These are phyloP conservation scores for Butastur rufipennis DNA, from an alignment of 2,113 vertebrate species.

Conservation along the genomic window DNA sequence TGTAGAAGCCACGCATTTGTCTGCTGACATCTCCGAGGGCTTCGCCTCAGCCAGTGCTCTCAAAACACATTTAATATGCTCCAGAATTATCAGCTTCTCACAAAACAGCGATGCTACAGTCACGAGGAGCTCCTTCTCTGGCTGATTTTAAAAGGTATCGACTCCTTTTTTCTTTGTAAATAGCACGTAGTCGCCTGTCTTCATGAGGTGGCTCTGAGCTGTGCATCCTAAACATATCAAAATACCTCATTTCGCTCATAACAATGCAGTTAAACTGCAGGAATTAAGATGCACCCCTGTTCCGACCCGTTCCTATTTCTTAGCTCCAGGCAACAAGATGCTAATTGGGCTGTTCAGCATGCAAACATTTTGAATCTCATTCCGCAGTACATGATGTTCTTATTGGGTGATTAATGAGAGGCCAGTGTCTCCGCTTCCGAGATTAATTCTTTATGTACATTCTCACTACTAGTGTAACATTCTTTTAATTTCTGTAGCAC, in stretches of 20 bases:
- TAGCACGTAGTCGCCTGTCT: neutral
- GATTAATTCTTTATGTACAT: conserved; percentile 25
- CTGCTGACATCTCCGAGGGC: neutral
- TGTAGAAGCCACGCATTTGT: neutral
- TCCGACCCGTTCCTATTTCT: neutral
- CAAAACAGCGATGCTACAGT: neutral
- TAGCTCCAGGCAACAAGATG: conserved; percentile 20
- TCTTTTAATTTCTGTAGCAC: conserved; percentile 33
- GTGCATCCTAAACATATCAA: neutral
- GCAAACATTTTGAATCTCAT: conserved; percentile 31
- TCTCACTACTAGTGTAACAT: neutral
- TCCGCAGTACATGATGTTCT: neutral
- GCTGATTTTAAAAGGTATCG: neutral
- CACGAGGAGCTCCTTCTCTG: neutral
- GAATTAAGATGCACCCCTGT: neutral
- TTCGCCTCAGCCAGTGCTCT: neutral
- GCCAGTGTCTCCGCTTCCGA: neutral
- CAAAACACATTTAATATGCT: neutral
- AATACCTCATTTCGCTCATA: neutral
- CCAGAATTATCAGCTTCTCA: neutral
- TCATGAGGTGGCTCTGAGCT: neutral
- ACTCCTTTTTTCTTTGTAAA: neutral
- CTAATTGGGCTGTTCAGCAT: conserved; percentile 25
- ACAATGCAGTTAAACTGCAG: neutral
- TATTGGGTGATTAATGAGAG: conserved; percentile 36